Evolutionary conservation across 1,140 invertebrate genomes (phyloP).

Genomic region (Druon quercuslanigerum): DNA sequence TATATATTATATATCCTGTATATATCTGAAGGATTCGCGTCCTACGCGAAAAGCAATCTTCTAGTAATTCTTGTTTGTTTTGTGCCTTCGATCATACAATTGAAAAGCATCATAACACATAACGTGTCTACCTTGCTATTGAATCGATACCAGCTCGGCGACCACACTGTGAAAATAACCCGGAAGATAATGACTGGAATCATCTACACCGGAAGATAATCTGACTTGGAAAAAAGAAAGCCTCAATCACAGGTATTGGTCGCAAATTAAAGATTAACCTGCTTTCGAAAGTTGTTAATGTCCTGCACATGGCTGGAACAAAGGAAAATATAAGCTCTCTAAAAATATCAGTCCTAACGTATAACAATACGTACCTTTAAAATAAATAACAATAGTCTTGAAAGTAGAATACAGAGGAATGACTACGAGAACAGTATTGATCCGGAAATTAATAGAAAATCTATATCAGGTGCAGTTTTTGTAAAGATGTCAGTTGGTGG

Average conservation of each 20-base stretch:
- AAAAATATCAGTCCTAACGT: background rate
- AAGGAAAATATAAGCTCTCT: background rate
- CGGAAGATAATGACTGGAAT: constrained; percentile 15
- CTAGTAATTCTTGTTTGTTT: constrained; percentile 49
- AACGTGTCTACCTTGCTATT: constrained; percentile 16
- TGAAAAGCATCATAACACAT: constrained; percentile 36
- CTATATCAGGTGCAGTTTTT: background rate
- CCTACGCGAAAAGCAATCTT: constrained; percentile 41
- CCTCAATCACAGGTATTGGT: constrained; percentile 21
- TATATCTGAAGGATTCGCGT: background rate
- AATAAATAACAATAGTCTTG: too few species aligned
- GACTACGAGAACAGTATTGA: too few species aligned
- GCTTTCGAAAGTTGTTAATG: constrained; percentile 21
- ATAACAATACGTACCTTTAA: too few species aligned
- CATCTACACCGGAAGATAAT: constrained; percentile 27
- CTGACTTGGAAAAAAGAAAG: background rate
- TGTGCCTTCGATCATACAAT: constrained; percentile 39
- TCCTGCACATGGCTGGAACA: background rate
- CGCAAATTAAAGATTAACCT: constrained; percentile 24
- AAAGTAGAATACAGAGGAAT: too few species aligned
- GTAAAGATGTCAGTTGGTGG: background rate
- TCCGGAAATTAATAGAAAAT: too few species aligned
- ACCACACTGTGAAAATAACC: constrained; percentile 4
- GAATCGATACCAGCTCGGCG: constrained; percentile 7
- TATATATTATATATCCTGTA: too few species aligned